These are phyloP conservation scores for Plagodis pulveraria DNA, from an alignment of 2,888 invertebrate genomes.

Conservation along the genomic window DNA sequence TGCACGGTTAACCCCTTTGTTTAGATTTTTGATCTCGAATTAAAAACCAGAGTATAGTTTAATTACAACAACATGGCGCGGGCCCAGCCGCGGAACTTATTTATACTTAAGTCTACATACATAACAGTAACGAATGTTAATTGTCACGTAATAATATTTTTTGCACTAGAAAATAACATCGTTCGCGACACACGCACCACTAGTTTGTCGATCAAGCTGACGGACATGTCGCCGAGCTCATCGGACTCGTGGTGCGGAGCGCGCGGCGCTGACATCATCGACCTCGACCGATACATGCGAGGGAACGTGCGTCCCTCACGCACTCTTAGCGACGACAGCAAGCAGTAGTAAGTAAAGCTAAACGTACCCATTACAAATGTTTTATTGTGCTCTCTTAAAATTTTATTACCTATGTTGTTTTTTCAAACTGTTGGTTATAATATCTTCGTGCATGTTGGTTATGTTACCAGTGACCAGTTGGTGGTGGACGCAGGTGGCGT, in stretches of 20 bases:
- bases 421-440: too few relatives aligned
- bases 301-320: constrained; percentile 53
- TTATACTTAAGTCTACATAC: too few relatives aligned
- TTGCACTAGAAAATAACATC: neutral
- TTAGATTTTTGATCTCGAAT: too few relatives aligned
- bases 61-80: too few relatives aligned
- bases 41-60: too few relatives aligned
- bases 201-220: constrained; percentile 16
- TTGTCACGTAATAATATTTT: too few relatives aligned
- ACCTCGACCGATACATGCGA: constrained; percentile 74
- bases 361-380: neutral
- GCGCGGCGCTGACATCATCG: constrained; percentile 65
- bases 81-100: too few relatives aligned
- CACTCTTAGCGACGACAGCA: constrained; percentile 22
- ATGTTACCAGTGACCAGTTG: constrained; percentile 46
- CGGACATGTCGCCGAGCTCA: constrained; percentile 45
- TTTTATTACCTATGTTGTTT: too few relatives aligned
- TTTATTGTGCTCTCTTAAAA: too few relatives aligned
- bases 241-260: constrained; percentile 48
- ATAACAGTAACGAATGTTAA: too few relatives aligned
- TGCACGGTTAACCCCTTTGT: too few relatives aligned
- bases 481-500: constrained; percentile 66
- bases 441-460: neutral
- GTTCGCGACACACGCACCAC: constrained; percentile 19
- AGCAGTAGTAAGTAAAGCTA: constrained; percentile 8